These are phyloP conservation scores for Lasaia peninsularis DNA, from an alignment of 1,140 invertebrate species.

Conservation along the genomic window DNA sequence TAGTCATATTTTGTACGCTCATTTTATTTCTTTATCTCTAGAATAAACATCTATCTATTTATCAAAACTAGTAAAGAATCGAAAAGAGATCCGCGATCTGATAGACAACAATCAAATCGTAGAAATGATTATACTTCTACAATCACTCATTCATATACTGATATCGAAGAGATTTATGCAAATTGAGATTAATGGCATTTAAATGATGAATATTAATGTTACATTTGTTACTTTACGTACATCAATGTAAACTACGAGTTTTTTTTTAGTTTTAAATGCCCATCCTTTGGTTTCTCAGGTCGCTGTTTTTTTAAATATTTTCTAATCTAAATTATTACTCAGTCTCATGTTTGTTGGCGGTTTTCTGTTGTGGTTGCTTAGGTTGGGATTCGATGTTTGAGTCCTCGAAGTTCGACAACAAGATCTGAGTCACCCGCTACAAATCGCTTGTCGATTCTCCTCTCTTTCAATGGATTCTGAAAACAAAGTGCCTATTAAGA, in stretches of 20 bases:
- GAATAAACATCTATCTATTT: conserved; percentile 26
- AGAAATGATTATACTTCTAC: conserved; percentile 16
- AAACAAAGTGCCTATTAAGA: conserved; percentile 18
- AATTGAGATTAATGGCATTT: conserved; percentile 11
- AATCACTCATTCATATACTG: not conserved
- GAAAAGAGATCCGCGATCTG: conserved; percentile 42
- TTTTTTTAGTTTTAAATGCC: conserved; percentile 56
- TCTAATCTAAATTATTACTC: conserved; percentile 68
- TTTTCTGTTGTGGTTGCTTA: conserved; percentile 53
- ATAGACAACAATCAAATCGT: conserved; percentile 21
- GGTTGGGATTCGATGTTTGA: conserved; percentile 77
- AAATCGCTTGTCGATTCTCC: conserved; percentile 78
- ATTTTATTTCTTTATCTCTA: conserved; percentile 35
- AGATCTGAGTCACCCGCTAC: conserved; percentile 78
- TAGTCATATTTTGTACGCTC: conserved; percentile 73
- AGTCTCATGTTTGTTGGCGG: conserved; percentile 73
- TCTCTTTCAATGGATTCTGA: conserved; percentile 46
- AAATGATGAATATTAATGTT: conserved; percentile 8
- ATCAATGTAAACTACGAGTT: conserved; percentile 26
- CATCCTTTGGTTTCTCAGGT: conserved; percentile 39
- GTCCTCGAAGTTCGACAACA: conserved; percentile 77
- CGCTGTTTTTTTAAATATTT: conserved; percentile 53
- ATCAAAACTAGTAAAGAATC: conserved; percentile 55
- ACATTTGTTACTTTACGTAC: not conserved
- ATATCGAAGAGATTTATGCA: conserved; percentile 8